These are phyloP conservation scores for Drosophila diplacantha DNA, from an alignment of 2,888 invertebrate species.

Conservation along the genomic window DNA sequence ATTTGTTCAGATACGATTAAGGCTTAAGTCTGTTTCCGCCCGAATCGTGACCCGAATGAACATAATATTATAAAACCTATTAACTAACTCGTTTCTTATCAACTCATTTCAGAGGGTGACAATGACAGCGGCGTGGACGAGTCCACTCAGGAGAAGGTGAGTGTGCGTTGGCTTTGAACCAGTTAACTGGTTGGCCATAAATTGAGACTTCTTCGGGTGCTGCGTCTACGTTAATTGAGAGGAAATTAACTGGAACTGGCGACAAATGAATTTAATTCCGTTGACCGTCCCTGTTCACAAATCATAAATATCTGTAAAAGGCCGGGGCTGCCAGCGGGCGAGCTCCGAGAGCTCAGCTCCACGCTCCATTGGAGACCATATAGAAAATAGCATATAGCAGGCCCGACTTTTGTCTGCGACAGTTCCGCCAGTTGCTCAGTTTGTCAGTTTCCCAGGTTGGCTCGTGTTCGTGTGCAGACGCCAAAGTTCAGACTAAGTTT, in stretches of 20 bases:
- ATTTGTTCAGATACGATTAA: neutral
- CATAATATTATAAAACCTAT: neutral
- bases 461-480: conserved; percentile 40
- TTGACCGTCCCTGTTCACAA: conserved; percentile 57
- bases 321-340: conserved; percentile 36
- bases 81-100: conserved; percentile 5
- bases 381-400: conserved; percentile 17
- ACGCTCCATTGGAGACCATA: conserved; percentile 63
- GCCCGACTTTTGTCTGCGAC: conserved; percentile 17
- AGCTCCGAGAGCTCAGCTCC: conserved; percentile 38
- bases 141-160: conserved; percentile 88
- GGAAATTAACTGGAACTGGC: conserved; percentile 47
- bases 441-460: conserved; percentile 15
- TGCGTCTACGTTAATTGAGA: conserved; percentile 35
- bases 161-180: conserved; percentile 63
- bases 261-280: conserved; percentile 46
- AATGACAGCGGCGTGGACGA: conserved; percentile 91
- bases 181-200: conserved; percentile 27
- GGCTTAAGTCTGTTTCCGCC: neutral
- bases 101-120: conserved; percentile 84
- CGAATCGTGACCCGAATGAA: neutral
- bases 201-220: conserved; percentile 7
- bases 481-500: conserved; percentile 65
- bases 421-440: conserved; percentile 23
- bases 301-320: conserved; percentile 74